These are phyloP conservation scores for Cassiopea xamachana DNA, from an alignment of 30 jellyfish, hydroid and myxozoan species.

Conservation along the genomic window DNA sequence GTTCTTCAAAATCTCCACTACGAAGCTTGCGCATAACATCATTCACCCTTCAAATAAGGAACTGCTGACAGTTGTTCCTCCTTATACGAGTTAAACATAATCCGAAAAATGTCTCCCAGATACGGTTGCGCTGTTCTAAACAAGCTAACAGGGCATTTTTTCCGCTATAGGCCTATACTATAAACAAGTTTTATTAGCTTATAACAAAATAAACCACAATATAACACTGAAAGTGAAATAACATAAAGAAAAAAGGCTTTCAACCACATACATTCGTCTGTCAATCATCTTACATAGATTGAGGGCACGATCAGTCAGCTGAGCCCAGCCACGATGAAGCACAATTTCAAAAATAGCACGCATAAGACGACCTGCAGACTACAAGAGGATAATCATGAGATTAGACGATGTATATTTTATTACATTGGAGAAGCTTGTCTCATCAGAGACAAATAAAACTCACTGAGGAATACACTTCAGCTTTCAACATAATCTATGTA, in stretches of 20 bases:
- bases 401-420: not conserved
- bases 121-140: no score
- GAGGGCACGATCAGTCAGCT: constrained; percentile 92
- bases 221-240: no score
- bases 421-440: not conserved
- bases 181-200: no score
- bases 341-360: constrained; percentile 98
- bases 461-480: not conserved
- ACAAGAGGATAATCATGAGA: not conserved
- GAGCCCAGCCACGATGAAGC: constrained; percentile 99
- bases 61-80: not conserved
- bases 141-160: no score
- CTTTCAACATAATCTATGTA: not conserved
- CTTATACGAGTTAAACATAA: not conserved
- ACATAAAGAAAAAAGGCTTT: not conserved
- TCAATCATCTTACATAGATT: constrained; percentile 97
- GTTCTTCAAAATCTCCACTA: no score
- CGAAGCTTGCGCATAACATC: no score
- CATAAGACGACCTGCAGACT: constrained; percentile 99
- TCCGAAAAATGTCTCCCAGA: no score
- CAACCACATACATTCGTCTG: constrained; percentile 86
- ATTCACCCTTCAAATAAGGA: not conserved
- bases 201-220: no score
- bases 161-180: no score
- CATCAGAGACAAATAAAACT: not conserved